These are phyloP conservation scores for Achlya flavicornis DNA, from an alignment of 2,888 invertebrate genomes.

Conservation along the genomic window DNA sequence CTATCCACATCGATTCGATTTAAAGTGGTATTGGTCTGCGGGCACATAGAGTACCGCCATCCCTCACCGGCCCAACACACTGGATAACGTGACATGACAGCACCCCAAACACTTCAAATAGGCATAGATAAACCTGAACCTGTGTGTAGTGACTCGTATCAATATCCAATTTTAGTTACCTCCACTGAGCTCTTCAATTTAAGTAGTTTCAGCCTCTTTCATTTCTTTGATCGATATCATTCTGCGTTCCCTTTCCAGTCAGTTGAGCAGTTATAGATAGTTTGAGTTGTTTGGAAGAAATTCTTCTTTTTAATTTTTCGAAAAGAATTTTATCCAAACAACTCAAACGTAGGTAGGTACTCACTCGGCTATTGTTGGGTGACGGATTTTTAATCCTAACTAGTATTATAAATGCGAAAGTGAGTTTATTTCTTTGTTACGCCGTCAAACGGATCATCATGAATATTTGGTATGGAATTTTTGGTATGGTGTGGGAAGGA, in stretches of 20 bases:
- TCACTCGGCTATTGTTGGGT: too few relatives aligned
- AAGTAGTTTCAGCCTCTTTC: background rate
- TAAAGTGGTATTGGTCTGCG: slow-evolving; percentile 53
- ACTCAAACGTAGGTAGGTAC: too few relatives aligned
- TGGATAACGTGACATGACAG: slow-evolving; percentile 64
- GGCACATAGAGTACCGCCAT: slow-evolving; percentile 41
- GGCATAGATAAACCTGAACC: slow-evolving; percentile 24
- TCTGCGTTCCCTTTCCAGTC: background rate
- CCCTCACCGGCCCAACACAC: slow-evolving; percentile 53
- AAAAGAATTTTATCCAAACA: too few relatives aligned
- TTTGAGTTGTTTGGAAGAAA: too few relatives aligned
- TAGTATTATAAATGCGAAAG: too few relatives aligned
- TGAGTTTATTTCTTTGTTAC: too few relatives aligned
- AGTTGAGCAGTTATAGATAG: too few relatives aligned
- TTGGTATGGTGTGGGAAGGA: too few relatives aligned
- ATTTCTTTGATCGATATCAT: background rate
- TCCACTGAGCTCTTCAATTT: background rate
- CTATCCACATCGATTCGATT: slow-evolving; percentile 55
- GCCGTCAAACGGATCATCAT: too few relatives aligned
- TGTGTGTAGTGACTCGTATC: background rate
- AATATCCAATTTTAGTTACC: slow-evolving; percentile 11
- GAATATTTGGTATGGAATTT: too few relatives aligned
- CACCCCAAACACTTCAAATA: slow-evolving; percentile 38
- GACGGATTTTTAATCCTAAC: too few relatives aligned
- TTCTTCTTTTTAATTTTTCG: too few relatives aligned